These are phyloP conservation scores for Trachymyrmex cornetzi DNA, from an alignment of 1,140 invertebrate species.

Conservation along the genomic window DNA sequence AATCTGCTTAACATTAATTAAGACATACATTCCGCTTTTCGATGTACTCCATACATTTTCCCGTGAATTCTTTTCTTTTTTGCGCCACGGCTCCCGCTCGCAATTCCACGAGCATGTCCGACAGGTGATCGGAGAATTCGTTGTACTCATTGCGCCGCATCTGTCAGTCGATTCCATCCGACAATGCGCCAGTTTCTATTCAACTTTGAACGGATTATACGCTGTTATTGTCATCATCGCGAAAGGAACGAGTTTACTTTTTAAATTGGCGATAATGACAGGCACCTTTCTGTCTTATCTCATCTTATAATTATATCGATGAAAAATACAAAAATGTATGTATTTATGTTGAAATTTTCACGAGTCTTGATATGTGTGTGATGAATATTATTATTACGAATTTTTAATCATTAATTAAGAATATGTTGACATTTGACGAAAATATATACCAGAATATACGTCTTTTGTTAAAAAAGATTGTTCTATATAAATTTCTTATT, in stretches of 20 bases:
- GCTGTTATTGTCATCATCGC: slow-evolving; percentile 29
- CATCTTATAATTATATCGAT: not conserved
- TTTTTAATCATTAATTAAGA: not conserved
- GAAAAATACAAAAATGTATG: not conserved
- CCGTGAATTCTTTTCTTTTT: slow-evolving; percentile 34
- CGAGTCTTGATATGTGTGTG: not conserved
- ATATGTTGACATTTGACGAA: not conserved
- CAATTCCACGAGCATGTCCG: slow-evolving; percentile 30
- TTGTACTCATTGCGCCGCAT: slow-evolving; percentile 48
- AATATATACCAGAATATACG: not conserved
- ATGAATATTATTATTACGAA: not conserved
- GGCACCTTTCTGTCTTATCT: not conserved
- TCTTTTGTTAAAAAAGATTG: not conserved
- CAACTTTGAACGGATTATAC: slow-evolving; percentile 37
- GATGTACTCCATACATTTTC: slow-evolving; percentile 23
- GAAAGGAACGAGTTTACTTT: not conserved
- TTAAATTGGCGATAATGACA: slow-evolving; percentile 23
- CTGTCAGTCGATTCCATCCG: slow-evolving; percentile 52
- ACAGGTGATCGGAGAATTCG: slow-evolving; percentile 57
- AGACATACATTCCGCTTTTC: slow-evolving; percentile 44
- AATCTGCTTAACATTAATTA: slow-evolving; percentile 55
- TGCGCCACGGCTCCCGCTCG: not conserved
- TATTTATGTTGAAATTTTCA: not conserved
- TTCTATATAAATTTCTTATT: not conserved
- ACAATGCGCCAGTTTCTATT: slow-evolving; percentile 22